phyloP scores from a whole-genome alignment of 2,888 invertebrate species.

The Pollenia amentaria region DNA sequence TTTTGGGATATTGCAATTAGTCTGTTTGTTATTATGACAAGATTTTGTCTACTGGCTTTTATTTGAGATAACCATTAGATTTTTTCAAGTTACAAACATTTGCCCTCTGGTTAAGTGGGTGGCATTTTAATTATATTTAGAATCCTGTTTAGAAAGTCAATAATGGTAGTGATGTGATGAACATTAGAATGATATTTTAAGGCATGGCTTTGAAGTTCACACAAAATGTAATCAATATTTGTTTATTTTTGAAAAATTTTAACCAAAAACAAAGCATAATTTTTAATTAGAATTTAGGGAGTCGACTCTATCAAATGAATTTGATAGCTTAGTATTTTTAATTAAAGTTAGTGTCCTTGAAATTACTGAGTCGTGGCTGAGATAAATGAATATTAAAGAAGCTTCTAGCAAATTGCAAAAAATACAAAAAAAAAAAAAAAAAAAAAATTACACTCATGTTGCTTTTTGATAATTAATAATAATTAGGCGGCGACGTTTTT shows the following conservation, averaged over 20 bases:
- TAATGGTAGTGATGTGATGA: background rate
- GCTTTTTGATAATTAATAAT: background rate
- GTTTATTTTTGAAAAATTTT: background rate
- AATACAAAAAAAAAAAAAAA: background rate
- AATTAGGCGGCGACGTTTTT: background rate
- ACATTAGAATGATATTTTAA: constrained; percentile 6
- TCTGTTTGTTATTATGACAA: constrained; percentile 59
- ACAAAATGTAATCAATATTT: constrained; percentile 45
- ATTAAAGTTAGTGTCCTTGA: constrained; percentile 29
- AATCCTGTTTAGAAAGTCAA: constrained; percentile 19
- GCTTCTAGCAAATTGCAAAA: background rate
- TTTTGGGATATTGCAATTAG: constrained; percentile 57
- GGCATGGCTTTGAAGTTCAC: constrained; percentile 46
- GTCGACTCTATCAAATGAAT: constrained; percentile 17
- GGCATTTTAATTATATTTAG: constrained; percentile 47
- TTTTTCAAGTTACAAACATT: constrained; percentile 35
- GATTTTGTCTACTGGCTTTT: constrained; percentile 53
- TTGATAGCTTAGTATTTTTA: constrained; percentile 45
- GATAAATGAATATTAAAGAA: background rate
- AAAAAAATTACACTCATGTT: no score
- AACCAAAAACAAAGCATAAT: constrained; percentile 33
- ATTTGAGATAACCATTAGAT: constrained; percentile 15
- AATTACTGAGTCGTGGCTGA: background rate
- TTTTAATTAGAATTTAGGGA: constrained; percentile 51
- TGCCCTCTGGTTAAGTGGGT: constrained; percentile 10